Base-by-base conservation (phyloP, 2,888 invertebrate species). In the Catotricha subobsoleta region DNA sequence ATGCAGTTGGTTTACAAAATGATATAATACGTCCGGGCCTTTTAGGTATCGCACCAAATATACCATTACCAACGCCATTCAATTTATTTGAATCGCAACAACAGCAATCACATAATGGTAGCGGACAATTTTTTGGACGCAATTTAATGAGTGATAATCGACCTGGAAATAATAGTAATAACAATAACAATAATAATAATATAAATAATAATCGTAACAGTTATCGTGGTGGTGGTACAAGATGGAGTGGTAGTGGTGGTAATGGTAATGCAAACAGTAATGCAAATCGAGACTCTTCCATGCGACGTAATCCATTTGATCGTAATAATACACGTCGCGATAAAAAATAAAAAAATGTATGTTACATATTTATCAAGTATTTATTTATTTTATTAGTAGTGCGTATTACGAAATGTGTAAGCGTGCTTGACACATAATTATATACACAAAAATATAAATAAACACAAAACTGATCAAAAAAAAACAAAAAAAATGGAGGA, bases 151-250 rank as follows among this genome's bases (percentile, higher is more conserved):
- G 30, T 31, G 30, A 43, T 10, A 23, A 27, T 41, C 60, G 57
- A 15, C 60, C 63, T 19, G 64, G 62, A 51, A 10, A 29, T 18
- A 19, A 31, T 23, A 41, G 35, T 12, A 36, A 36, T 25, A 40
- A 41, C 33, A 42, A 43, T 19, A 43, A 43, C 31, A 35, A 44
- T 47, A 62, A 60, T 23, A 21, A 18, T 8, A 35, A 36, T 16
- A 65, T 62, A 46, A 62, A 65, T 62, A 9, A 9, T 9, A 25
- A 25, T 25, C 6, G 25, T 25, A 65, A 62, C 19, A 65, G 62
- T 45, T 67, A 67, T 45, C 54, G 65, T 15, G 67, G 67, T 64
- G 67, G 65, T 48, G 62, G 65, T 18, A 67, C 65, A 28, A 60
- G 62, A 48, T 56, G 63, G 42, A 60, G 64, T 37, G 60, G 63